Evolutionary conservation across 2,113 vertebrate species (phyloP).

Genomic region (Osmerus mordax): DNA sequence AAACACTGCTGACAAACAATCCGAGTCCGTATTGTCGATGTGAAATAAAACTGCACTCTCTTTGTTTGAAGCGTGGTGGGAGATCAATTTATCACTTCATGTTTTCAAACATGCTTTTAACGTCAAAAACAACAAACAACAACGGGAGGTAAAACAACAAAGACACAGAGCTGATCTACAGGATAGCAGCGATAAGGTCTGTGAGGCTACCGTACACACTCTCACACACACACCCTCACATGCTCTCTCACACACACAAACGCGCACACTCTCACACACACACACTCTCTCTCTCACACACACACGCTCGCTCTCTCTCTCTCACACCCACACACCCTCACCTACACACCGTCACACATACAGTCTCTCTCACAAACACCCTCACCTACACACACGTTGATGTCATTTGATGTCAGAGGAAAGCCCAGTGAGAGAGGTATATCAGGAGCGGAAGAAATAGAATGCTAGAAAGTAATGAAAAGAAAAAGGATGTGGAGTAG

Average conservation of each 20-base stretch:
- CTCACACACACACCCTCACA: conserved; percentile 37
- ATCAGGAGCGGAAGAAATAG: no score
- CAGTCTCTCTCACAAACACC: not conserved
- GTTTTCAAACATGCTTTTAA: conserved; percentile 36
- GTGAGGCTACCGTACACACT: not conserved
- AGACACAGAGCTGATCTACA: conserved; percentile 46
- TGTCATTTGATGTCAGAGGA: no score
- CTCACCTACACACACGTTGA: not conserved
- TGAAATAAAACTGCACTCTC: not conserved
- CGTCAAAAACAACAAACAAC: conserved; percentile 49
- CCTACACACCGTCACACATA: not conserved
- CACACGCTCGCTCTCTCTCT: not conserved
- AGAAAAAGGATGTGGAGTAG: no score
- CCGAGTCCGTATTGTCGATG: no score
- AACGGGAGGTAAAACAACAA: conserved; percentile 43
- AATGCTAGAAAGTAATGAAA: no score
- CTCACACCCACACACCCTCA: no score
- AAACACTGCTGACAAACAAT: not conserved
- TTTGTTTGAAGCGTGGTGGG: conserved; percentile 44
- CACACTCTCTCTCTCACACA: conserved; percentile 27
- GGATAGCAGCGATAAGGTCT: conserved; percentile 28
- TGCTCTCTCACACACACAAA: not conserved
- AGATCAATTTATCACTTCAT: conserved; percentile 24
- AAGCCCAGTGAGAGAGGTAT: no score
- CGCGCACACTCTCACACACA: conserved; percentile 8